A percentile compares a stretch with the other conserved stretches of the same genome.
These are phyloP conservation scores for Castor canadensis DNA, from an alignment of 2,113 vertebrate genomes.

Conservation along the genomic window DNA sequence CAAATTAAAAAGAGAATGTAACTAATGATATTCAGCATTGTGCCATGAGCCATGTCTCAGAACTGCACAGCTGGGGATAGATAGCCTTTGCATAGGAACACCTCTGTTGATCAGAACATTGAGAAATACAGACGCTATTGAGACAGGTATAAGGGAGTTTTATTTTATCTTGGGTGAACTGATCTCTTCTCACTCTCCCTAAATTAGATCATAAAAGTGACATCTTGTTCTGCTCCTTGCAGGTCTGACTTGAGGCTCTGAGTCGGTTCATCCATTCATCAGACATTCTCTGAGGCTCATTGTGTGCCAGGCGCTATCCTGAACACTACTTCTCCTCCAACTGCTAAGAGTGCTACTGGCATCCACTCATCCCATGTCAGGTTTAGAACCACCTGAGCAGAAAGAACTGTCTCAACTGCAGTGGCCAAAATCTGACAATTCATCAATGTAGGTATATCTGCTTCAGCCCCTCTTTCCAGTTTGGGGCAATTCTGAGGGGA, in stretches of 20 bases:
- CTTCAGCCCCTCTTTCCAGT: neutral
- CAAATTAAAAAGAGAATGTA: neutral
- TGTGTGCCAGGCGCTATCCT: neutral
- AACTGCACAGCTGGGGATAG: too few relatives aligned
- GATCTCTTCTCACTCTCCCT: neutral
- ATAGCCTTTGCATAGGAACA: neutral
- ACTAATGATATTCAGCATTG: neutral
- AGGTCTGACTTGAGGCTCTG: neutral
- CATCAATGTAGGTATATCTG: fast-evolving
- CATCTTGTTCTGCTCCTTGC: neutral
- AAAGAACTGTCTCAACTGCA: neutral
- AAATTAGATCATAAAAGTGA: neutral
- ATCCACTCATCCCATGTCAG: neutral
- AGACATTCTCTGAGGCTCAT: neutral
- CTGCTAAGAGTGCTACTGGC: neutral
- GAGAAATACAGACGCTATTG: neutral
- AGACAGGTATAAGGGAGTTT: neutral
- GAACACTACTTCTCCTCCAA: neutral
- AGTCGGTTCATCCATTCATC: neutral
- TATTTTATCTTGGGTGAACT: neutral
- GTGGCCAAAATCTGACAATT: neutral
- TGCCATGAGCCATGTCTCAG: neutral
- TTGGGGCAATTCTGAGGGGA: neutral
- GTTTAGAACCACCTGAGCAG: neutral
- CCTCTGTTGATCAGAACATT: neutral